These are phyloP conservation scores for Apus apus DNA, from an alignment of 2,113 vertebrate species.

Conservation along the genomic window DNA sequence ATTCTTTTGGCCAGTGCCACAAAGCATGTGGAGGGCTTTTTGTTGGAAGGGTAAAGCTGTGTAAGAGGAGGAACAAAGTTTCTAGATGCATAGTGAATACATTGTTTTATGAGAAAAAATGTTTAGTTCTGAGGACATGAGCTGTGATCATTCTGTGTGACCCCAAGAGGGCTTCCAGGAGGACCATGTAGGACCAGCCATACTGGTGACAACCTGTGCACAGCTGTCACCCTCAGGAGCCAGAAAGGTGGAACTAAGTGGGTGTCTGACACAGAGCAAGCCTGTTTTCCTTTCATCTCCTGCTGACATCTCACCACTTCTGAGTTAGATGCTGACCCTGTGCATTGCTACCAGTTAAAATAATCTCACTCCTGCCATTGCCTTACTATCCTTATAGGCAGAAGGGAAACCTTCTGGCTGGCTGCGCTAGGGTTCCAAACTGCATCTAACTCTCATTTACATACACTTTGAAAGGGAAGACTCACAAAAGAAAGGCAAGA, in stretches of 20 bases:
- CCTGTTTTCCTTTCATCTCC: not conserved
- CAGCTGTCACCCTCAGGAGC: not conserved
- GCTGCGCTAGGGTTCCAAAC: not conserved
- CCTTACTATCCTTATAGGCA: not conserved
- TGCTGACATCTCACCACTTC: not conserved
- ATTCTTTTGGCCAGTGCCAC: not conserved
- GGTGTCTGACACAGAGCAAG: not conserved
- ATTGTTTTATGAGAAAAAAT: not conserved
- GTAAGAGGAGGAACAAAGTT: not conserved
- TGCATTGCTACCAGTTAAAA: fast-evolving
- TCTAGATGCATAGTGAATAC: not conserved
- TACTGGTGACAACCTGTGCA: not conserved
- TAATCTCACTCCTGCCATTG: not conserved
- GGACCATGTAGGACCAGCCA: not conserved
- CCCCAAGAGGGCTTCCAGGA: not conserved
- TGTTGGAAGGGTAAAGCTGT: not conserved
- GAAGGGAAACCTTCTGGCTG: not conserved
- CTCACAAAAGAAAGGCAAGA: not conserved
- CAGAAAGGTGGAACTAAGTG: fast-evolving
- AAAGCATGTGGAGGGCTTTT: fast-evolving
- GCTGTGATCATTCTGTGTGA: not conserved
- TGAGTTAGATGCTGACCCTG: not conserved
- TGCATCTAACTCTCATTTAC: not conserved
- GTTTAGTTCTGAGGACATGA: not conserved
- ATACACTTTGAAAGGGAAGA: not conserved